Evolutionary conservation across 1,140 invertebrate genomes (phyloP), one percentile per base, ranked within the genome.

Genomic region (Caenorhabditis latens): DNA sequence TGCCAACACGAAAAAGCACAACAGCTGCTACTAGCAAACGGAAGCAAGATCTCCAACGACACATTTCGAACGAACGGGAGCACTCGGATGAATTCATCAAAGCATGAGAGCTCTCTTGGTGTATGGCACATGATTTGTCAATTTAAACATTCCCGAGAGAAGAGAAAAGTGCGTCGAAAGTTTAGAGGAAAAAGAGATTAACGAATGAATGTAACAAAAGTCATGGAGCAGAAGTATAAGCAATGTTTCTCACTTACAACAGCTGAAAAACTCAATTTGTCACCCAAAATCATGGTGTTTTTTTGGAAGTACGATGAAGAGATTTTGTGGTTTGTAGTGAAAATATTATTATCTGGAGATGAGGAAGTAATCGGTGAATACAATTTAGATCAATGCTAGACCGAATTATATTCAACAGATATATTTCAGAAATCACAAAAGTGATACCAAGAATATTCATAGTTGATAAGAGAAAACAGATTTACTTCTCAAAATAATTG

Each of bases 31-130:
- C 65, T 71, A 9, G 7, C 43, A 46, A 19, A 71, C 61, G 61
- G 61, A 65, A 40, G 32, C 32, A 9, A 42, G 16, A 43, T 21
- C 61, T 24, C 21, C 16, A 19, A 16, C 40, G 40, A 71, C 65
- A 71, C 65, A 71, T 71, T 71, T 71, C 65, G 19, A 71, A 71
- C 65, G 65, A 71, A 71, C 65, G 65, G 50, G 50, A 61, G 16
- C 58, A n/a, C 19, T 16, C 32, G 42, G 65, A 32, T 11, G 46
- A 71, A 71, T 71, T 71, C 65, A 71, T 71, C 42, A 71, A 71
- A 11, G 61, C 61, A 24, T 63, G 61, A 32, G 61, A 63, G 24
- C 61, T 24, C 61, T 13, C 21, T 63, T 63, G 61, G 61, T 63
- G 61, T 11, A 8, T 8, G 4, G 4, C 46, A 50, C 71, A 79